These are phyloP conservation scores for Tetraneura akinire DNA, from an alignment of 1,140 invertebrate species.

Conservation along the genomic window DNA sequence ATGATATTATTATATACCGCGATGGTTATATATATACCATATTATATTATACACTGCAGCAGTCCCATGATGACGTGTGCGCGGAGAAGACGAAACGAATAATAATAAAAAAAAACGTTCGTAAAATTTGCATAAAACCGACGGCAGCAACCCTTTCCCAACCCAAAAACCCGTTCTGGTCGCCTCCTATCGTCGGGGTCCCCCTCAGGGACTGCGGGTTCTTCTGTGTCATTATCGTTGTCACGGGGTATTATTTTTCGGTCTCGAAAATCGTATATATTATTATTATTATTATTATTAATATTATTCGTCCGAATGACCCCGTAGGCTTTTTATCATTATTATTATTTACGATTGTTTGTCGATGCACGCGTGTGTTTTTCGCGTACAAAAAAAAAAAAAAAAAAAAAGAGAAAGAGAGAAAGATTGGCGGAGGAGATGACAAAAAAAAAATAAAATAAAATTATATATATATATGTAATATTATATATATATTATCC, in stretches of 20 bases:
- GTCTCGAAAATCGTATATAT: conserved; percentile 20
- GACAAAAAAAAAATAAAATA: not conserved
- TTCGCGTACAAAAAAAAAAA: not conserved
- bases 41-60: too few relatives aligned
- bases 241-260: conserved; percentile 37
- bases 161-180: conserved; percentile 27
- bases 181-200: not conserved
- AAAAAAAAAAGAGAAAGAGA: conserved; percentile 29
- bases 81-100: conserved; percentile 2
- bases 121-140: conserved; percentile 31
- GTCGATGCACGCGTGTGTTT: not conserved
- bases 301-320: conserved; percentile 33
- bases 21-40: too few relatives aligned
- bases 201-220: not conserved
- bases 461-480: too few relatives aligned
- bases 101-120: not conserved
- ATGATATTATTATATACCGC: too few relatives aligned
- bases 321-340: conserved; percentile 14
- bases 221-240: conserved; percentile 26
- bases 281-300: conserved; percentile 12
- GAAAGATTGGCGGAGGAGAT: not conserved
- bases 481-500: too few relatives aligned
- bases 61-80: conserved; percentile 3
- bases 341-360: conserved; percentile 12
- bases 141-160: not conserved